Evolutionary conservation across 2,888 invertebrate genomes (phyloP), one percentile per base, ranked within the genome.

Genomic region (Linnaemya tessellans): DNA sequence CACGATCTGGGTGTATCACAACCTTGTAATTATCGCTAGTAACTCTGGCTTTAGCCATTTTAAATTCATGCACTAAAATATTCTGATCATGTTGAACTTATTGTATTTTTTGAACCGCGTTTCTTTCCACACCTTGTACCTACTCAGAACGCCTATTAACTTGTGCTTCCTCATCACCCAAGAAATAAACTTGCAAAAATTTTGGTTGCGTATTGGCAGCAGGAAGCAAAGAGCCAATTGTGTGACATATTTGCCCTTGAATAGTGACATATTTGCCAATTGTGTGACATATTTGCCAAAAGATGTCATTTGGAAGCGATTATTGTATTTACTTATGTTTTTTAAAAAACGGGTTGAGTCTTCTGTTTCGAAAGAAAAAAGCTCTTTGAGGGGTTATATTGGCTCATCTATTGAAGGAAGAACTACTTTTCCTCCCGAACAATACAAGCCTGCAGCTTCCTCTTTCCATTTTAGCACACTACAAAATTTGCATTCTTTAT

Each of bases 201-300:
- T 49, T n/a, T 18, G 15, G 46, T 3, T n/a, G 46, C 15, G n/a
- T 7, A 49, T 49, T 49, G n/a, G n/a, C 46, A 7, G 46, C n/a
- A n/a, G 46, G 46, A 49, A 49, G 46, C 46, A 49, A 49, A n/a
- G 46, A 49, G n/a, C 46, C 46, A 49, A n/a, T 49, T 49, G n/a
- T 49, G 46, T 49, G 46, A 49, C n/a, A 49, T 3, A 49, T n/a
- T n/a, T 49, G 46, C 8, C 46, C 46, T 49, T 49, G 46, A 4
- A 49, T n/a, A 1, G 46, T 49, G n/a, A n/a, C n/a, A n/a, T 38
- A 38, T 38, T 8, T 8, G 8, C 38, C 8, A 49, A n/a, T 49
- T 49, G n/a, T 49, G 46, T 49, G 46, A 49, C n/a, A 49, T 3
- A 49, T n/a, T n/a, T 49, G 46, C 38, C 41, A 43, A 43, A 43